phyloP scores from a whole-genome alignment of 2,888 invertebrate genomes.

The Cremastobaeus sp. region DNA sequence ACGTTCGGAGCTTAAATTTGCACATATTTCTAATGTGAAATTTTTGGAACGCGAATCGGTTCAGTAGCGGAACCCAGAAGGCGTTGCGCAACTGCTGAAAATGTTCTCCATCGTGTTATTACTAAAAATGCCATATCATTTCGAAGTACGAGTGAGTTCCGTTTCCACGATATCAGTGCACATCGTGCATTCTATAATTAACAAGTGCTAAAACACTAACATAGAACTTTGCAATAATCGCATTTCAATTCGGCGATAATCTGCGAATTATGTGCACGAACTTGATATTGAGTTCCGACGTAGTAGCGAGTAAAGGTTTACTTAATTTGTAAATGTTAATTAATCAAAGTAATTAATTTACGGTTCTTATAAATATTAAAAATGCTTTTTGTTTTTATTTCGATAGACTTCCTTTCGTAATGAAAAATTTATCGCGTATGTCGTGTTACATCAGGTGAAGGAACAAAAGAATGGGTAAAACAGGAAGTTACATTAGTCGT shows the following conservation, averaged over 20 bases:
- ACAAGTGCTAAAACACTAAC: slow-evolving; percentile 18
- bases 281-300: too few species aligned
- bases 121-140: slow-evolving; percentile 5
- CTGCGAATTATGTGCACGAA: too few species aligned
- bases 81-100: slow-evolving; percentile 1
- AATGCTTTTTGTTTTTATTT: slow-evolving; percentile 6
- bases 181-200: neutral
- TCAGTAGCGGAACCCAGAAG: slow-evolving; percentile 1
- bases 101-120: neutral
- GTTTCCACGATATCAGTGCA: neutral
- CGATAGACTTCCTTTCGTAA: slow-evolving; percentile 46
- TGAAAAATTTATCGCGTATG: slow-evolving; percentile 41
- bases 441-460: slow-evolving; percentile 48
- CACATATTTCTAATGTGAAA: neutral
- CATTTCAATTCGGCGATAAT: too few species aligned
- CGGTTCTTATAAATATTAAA: too few species aligned
- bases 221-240: too few species aligned
- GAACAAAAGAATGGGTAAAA: slow-evolving; percentile 57
- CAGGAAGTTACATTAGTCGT: slow-evolving; percentile 57
- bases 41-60: slow-evolving; percentile 1
- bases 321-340: too few species aligned
- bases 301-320: too few species aligned
- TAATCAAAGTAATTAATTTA: too few species aligned
- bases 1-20: too few species aligned
- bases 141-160: slow-evolving; percentile 10